A percentile compares a stretch with the other conserved stretches of the same genome.
phyloP scores from a whole-genome alignment of 2,888 invertebrate species.

The Apamea epomidion region DNA sequence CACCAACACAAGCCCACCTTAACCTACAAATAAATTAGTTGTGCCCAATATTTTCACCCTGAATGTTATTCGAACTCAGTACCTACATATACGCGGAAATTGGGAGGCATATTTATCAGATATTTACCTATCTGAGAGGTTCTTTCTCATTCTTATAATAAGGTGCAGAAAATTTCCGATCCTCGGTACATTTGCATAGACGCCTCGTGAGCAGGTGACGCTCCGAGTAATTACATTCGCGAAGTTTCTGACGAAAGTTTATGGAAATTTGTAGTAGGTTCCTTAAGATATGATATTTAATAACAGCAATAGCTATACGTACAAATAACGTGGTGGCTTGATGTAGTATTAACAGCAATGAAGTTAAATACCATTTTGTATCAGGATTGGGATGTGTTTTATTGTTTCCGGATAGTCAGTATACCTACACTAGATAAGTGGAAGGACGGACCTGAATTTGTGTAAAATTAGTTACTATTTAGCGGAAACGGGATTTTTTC shows the following conservation, averaged over 20 bases:
- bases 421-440: background rate
- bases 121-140: conserved; percentile 80
- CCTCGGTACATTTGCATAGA: conserved; percentile 84
- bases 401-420: background rate
- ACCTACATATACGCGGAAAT: conserved; percentile 80
- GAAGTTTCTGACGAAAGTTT: conserved; percentile 84
- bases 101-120: conserved; percentile 88
- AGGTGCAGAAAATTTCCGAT: conserved; percentile 86
- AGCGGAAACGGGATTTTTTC: background rate
- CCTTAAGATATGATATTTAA: conserved; percentile 69
- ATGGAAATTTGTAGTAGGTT: conserved; percentile 81
- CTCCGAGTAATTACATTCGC: conserved; percentile 86
- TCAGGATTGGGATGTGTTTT: background rate
- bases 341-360: background rate
- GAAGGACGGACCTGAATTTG: background rate
- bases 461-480: background rate
- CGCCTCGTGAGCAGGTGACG: conserved; percentile 87
- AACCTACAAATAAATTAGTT: conserved; percentile 87
- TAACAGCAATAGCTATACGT: conserved; percentile 54
- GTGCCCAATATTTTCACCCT: conserved; percentile 88
- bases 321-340: conserved; percentile 20
- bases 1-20: conserved; percentile 13
- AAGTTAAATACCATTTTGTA: background rate
- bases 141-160: conserved; percentile 85
- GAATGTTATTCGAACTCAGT: conserved; percentile 85